phyloP scores from a whole-genome alignment of 2,797 vertebrate species.

The Squalus acanthias region DNA sequence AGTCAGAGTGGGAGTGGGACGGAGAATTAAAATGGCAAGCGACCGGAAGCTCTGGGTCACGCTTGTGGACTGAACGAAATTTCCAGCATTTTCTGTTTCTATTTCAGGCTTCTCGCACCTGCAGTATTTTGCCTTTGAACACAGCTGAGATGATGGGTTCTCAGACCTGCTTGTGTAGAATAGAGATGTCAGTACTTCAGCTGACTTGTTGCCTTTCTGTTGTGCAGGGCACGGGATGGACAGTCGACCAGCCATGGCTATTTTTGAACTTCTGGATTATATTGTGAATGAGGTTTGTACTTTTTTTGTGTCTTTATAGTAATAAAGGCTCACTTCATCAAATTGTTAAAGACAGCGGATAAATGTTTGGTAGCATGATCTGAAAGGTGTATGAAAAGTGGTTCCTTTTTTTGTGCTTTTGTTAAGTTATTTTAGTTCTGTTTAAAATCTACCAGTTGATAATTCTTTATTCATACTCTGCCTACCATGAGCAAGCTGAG shows the following conservation, averaged over 20 bases:
- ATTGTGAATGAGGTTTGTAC: conserved; percentile 90
- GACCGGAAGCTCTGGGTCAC: too few relatives aligned
- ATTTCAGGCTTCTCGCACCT: neutral
- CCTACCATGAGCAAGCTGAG: neutral
- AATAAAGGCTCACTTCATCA: too few relatives aligned
- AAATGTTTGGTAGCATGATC: neutral
- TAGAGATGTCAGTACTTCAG: neutral
- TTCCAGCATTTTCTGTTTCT: neutral
- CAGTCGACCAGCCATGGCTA: conserved; percentile 89
- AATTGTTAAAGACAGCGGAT: neutral
- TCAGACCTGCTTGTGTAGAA: neutral
- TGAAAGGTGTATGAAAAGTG: neutral
- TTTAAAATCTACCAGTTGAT: neutral
- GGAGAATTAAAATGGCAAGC: too few relatives aligned
- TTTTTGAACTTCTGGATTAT: conserved; percentile 96
- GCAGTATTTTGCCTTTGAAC: neutral
- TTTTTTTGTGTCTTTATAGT: neutral
- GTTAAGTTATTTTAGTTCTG: neutral
- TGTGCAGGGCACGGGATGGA: conserved; percentile 79
- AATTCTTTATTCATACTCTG: neutral
- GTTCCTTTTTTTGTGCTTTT: neutral
- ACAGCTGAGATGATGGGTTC: neutral
- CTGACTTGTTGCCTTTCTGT: neutral
- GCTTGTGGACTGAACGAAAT: neutral
- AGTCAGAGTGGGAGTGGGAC: too few relatives aligned